phyloP scores from a whole-genome alignment of 2,888 invertebrate genomes.

The Mesoligia furuncula region DNA sequence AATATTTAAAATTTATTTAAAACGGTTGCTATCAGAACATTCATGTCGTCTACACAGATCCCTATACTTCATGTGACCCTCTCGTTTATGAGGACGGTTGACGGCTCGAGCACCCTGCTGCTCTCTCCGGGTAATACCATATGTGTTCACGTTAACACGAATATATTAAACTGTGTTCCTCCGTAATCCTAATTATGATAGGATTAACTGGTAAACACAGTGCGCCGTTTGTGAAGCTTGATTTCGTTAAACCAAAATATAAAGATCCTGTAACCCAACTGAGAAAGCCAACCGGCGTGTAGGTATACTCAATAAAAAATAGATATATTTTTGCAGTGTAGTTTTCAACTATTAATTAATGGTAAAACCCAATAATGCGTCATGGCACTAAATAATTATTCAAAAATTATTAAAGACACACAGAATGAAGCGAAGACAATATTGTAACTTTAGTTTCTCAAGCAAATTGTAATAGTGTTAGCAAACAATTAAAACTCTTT shows the following conservation, averaged over 20 bases:
- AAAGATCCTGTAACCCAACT: neutral
- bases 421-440: neutral
- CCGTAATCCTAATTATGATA: constrained; percentile 30
- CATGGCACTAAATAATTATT: neutral
- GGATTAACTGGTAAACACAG: constrained; percentile 13
- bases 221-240: neutral
- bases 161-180: neutral
- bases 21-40: too few species aligned
- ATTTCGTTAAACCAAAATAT: neutral
- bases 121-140: neutral
- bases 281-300: neutral
- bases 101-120: constrained; percentile 10
- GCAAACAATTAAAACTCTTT: neutral
- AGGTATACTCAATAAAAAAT: too few species aligned
- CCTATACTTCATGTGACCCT: too few species aligned
- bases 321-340: neutral
- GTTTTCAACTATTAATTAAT: neutral
- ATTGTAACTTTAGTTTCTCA: neutral
- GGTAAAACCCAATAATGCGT: neutral
- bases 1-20: too few species aligned
- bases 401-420: neutral
- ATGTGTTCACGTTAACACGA: constrained; percentile 13
- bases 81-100: constrained; percentile 40
- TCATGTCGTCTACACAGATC: neutral
- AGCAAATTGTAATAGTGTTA: neutral